Evolutionary conservation across 2,797 vertebrate species (phyloP), one percentile per base, ranked within the genome.

Genomic region (Eptatretus atami): DNA sequence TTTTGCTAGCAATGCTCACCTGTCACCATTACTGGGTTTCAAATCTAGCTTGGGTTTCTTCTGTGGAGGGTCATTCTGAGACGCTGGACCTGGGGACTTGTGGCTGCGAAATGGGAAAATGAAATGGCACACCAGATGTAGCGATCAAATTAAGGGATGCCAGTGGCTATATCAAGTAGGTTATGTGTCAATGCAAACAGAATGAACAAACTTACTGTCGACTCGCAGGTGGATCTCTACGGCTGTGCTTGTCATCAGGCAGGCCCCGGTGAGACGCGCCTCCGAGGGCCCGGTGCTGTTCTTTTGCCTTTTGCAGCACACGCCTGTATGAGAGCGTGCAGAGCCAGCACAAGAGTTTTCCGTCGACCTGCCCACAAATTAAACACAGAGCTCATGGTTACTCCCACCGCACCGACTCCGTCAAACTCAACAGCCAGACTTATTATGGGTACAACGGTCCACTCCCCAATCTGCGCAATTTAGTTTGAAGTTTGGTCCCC

Each of bases 21-120:
- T 79, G 75, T 79, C 77, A 69, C 77, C 78, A 63, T 79, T 79
- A 69, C 75, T 69, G 71, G 75, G 76, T 68, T 79, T 74, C 67
- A 75, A 76, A 68, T 79, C 77, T 72, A 78, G 77, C 71, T 79
- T 79, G 69, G 78, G 69, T 68, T 79, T 79, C 73, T 79, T 79
- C 77, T 79, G 78, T 75, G 77, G 78, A 67, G 78, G 77, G 77
- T 79, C 78, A 0, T 79, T 79, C 73, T 79, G 78, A 75, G 78
- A 61, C 9, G 57, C 57, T n/a, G 57, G 57, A 25, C 57, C 57
- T 10, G 57, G 57, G 11, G 57, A 61, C 57, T 61, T 61, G 57
- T 61, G 57, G 57, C 57, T 61, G 57, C n/a, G 57, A 61, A 61
- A 44, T 44, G 31, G 31, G 31, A 44, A 44, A 44, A 44, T 44